Conservation (phyloP, 2,113 vertebrate genomes). For the Apteryx owenii region DNA sequence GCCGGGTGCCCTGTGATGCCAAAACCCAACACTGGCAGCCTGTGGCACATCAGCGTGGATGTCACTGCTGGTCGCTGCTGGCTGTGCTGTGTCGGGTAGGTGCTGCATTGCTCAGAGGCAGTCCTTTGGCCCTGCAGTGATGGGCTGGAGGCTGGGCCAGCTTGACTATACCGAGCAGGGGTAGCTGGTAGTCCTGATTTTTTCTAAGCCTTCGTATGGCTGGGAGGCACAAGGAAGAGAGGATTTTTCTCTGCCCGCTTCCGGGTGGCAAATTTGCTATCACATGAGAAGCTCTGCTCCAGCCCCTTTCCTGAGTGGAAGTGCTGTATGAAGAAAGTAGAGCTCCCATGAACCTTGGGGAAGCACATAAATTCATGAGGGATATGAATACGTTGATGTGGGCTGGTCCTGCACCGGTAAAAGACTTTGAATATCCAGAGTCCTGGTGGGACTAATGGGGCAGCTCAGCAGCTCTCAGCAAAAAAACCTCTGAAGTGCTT, state of each 20-base stretch:
- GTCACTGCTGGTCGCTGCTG: not conserved
- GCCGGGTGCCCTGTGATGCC: not conserved
- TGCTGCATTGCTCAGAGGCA: not conserved
- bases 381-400: rapidly evolving
- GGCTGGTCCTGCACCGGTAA: not conserved
- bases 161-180: not conserved
- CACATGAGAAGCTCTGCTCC: not conserved
- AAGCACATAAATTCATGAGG: not conserved
- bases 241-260: not conserved
- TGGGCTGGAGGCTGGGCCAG: not conserved
- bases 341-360: not conserved
- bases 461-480: not conserved
- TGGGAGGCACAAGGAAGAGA: not conserved
- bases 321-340: not conserved
- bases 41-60: rapidly evolving
- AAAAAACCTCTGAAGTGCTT: not conserved
- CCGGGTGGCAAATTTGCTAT: not conserved
- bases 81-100: rapidly evolving
- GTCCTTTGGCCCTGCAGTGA: not conserved
- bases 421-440: rapidly evolving
- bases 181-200: not conserved
- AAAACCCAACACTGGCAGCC: not conserved
- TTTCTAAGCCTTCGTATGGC: not conserved
- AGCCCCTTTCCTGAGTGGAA: not conserved
- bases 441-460: not conserved